Evolutionary conservation across 92 coral and sea anemone species (phyloP), one percentile per base, ranked within the genome.

Genomic region (Pocillopora meandrina): DNA sequence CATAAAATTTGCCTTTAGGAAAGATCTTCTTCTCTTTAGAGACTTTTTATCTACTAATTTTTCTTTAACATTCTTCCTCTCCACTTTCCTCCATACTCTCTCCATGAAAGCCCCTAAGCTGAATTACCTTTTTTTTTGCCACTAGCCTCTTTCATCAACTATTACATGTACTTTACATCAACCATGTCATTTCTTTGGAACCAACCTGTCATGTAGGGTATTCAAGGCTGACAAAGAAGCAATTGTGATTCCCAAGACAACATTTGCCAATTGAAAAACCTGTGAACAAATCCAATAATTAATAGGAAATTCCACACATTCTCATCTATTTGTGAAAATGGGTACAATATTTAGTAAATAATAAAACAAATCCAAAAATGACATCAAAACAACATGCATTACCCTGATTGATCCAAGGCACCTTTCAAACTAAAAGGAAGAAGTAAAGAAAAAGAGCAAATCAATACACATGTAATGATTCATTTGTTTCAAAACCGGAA

Each of bases 121-220:
- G 31, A 26, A 26, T 26, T 0, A 26, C 31, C 31, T 1, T 26
- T 26, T 26, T 26, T 26, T 26, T 26, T 26, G 31, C 31, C 31
- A 26, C 31, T 26, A 26, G 31, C 31, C 31, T 26, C 31, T 26
- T 26, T 26, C 31, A 26, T 26, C 7, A 42, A 7, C 52, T 42
- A 42, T 42, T 42, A 2, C 52, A 42, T 42, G 8, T 42, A 42
- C 8, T 42, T 7, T 2, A 42, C 52, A 42, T 42, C 52, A 3
- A 42, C 52, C 4, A 3, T 3, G 52, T 42, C 52, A 42, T 42
- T 42, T 7, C 52, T 42, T 42, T 42, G 60, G 10, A 31, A 75
- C 87, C 68, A 34, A 94, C 98, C 92, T 94, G 82, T 83, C 82
- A 72, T 82, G 71, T 12, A 84, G 74, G 17, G 71, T 70, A 63